A percentile compares a stretch with the other conserved stretches of the same genome.
Conservation (phyloP, 2,113 vertebrate species). For the Micromys minutus region DNA sequence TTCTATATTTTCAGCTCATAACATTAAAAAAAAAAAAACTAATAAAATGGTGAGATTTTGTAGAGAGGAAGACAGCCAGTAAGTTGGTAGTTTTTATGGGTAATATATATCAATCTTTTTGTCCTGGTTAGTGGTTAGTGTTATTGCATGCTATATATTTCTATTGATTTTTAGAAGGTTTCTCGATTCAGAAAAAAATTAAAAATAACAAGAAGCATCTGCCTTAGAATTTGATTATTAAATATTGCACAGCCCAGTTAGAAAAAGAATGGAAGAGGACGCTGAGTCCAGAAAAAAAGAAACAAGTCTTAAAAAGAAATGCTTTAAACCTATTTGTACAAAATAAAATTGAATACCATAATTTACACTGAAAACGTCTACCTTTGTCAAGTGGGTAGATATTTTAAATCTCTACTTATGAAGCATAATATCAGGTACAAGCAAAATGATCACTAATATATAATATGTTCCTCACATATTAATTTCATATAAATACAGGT, state of each 20-base stretch:
- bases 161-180: not conserved
- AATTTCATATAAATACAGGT: constrained; percentile 28
- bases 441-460: constrained; percentile 43
- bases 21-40: not conserved
- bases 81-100: not conserved
- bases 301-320: not conserved
- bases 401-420: constrained; percentile 53
- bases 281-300: not conserved
- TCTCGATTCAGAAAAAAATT: not conserved
- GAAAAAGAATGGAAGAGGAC: not conserved
- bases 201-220: not conserved
- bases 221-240: not conserved
- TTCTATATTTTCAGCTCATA: constrained; percentile 21
- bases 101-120: not conserved
- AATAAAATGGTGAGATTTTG: constrained; percentile 14
- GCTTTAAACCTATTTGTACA: not conserved
- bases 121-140: not conserved
- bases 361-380: constrained; percentile 27
- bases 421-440: not conserved
- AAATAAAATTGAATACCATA: constrained; percentile 21
- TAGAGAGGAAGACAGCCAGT: not conserved
- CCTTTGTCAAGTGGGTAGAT: not conserved
- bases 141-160: not conserved
- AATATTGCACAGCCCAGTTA: not conserved
- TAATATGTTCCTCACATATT: constrained; percentile 8